Conservation (phyloP, 2,113 vertebrate genomes). For the Megaptera novaeangliae region DNA sequence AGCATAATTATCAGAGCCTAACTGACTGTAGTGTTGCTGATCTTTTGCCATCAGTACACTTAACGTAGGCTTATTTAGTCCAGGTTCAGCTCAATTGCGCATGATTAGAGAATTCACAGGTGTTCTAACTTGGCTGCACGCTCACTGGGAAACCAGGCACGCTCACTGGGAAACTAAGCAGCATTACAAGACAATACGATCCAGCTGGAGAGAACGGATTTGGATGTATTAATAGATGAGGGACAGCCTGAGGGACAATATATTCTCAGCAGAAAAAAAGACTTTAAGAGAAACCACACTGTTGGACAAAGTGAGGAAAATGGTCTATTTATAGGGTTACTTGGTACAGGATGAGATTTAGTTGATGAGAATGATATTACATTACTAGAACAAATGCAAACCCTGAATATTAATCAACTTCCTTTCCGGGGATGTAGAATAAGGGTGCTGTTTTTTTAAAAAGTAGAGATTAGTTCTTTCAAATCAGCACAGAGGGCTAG, state of each 20-base stretch:
- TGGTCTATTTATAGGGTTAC: not conserved
- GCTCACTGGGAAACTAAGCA: not conserved
- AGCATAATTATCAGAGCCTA: not conserved
- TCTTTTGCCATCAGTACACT: not conserved
- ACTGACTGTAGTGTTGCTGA: not conserved
- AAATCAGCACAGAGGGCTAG: not conserved
- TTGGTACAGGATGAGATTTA: not conserved
- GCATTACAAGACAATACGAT: not conserved
- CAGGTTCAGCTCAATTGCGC: not conserved
- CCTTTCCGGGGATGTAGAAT: not conserved
- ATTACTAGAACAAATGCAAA: not conserved
- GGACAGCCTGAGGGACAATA: not conserved
- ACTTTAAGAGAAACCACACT: not conserved
- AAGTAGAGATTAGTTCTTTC: not conserved
- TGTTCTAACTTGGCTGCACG: not conserved
- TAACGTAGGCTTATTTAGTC: not conserved
- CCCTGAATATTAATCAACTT: not conserved
- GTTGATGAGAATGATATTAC: not conserved
- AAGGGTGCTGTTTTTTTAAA: not conserved
- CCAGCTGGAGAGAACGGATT: not conserved
- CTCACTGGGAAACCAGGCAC: not conserved
- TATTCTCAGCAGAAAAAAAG: not conserved
- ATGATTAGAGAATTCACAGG: not conserved
- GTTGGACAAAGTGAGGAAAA: not conserved
- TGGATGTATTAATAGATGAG: not conserved